These are phyloP conservation scores for Argyrosomus japonicus DNA, from an alignment of 2,113 vertebrate species.

Conservation along the genomic window DNA sequence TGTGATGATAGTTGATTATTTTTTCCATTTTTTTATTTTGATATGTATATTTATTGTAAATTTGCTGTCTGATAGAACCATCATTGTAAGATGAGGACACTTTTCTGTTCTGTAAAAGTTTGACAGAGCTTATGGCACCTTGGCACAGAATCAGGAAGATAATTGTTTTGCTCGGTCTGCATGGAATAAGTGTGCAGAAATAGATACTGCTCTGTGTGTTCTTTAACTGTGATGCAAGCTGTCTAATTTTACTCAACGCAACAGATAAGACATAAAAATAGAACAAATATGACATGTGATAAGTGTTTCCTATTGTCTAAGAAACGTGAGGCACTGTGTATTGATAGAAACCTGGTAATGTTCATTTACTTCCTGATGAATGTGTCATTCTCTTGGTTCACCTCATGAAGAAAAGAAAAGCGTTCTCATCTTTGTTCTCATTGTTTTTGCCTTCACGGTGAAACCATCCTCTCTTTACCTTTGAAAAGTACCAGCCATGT, in stretches of 20 bases:
- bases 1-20: conserved; percentile 79
- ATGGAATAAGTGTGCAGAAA: conserved; percentile 25
- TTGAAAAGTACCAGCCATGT: conserved; percentile 75
- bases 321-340: background rate
- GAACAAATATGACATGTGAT: background rate
- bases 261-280: background rate
- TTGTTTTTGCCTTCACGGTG: conserved; percentile 68
- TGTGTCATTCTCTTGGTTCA: conserved; percentile 15
- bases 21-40: conserved; percentile 73
- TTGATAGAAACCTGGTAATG: conserved; percentile 18
- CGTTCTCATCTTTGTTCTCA: conserved; percentile 65
- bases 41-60: conserved; percentile 86
- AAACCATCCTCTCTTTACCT: conserved; percentile 70
- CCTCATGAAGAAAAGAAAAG: conserved; percentile 44
- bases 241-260: conserved; percentile 10
- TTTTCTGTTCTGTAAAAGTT: conserved; percentile 44
- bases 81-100: conserved; percentile 61
- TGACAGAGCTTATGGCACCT: conserved; percentile 25
- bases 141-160: conserved; percentile 41
- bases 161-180: conserved; percentile 41
- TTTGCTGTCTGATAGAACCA: conserved; percentile 68
- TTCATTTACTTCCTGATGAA: conserved; percentile 39
- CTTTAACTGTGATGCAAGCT: conserved; percentile 24
- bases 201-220: conserved; percentile 7
- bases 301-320: background rate